phyloP scores from a whole-genome alignment of 2,888 invertebrate genomes.

The Julus scandinavius region DNA sequence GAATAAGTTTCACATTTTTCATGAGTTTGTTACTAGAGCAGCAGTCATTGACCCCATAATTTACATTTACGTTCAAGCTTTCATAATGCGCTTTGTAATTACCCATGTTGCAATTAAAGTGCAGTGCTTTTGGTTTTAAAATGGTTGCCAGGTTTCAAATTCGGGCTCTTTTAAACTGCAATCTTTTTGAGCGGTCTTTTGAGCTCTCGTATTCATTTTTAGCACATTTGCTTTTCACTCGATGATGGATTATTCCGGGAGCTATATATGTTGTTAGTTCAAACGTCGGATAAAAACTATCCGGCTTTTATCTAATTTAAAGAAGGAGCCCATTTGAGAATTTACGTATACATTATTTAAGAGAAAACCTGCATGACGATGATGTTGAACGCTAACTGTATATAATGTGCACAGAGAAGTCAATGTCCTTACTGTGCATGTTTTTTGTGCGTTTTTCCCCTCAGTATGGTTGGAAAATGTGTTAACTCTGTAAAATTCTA shows the following conservation, averaged over 20 bases:
- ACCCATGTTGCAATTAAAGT: conserved; percentile 9
- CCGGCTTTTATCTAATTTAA: background rate
- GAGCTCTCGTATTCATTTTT: background rate
- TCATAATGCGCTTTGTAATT: conserved; percentile 29
- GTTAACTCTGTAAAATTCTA: no score
- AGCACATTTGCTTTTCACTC: background rate
- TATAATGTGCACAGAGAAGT: background rate
- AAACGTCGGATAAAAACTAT: conserved; percentile 13
- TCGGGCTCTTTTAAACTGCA: background rate
- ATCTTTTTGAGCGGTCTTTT: background rate
- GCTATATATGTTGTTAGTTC: conserved; percentile 26
- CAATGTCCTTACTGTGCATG: background rate
- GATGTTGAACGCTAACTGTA: background rate
- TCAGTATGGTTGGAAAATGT: no score
- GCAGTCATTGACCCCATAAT: conserved; percentile 16
- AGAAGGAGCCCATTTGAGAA: background rate
- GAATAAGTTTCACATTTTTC: background rate
- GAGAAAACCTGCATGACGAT: background rate
- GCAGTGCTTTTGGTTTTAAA: background rate
- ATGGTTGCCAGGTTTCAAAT: conserved; percentile 19
- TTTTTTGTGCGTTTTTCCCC: background rate
- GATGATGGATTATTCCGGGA: background rate
- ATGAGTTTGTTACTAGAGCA: background rate
- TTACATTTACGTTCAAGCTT: background rate
- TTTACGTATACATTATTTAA: conserved; percentile 1